Evolutionary conservation across 2,888 invertebrate genomes (phyloP).

Genomic region (Hyalella azteca): DNA sequence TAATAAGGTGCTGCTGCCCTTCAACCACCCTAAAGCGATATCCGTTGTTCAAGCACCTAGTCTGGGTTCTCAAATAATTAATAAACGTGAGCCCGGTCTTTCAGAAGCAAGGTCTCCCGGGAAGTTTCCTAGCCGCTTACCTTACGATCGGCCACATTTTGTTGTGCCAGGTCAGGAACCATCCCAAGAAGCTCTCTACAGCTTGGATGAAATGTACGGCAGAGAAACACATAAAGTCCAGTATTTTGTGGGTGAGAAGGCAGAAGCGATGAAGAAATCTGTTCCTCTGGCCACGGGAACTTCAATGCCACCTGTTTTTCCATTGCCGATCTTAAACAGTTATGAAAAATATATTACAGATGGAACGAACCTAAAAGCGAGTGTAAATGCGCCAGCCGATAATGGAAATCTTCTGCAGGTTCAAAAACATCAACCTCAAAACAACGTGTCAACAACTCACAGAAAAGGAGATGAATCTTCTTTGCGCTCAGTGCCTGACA

Average conservation of each 20-base stretch:
- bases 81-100: background rate
- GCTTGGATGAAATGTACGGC: background rate
- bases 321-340: background rate
- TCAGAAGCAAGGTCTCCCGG: background rate
- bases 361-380: background rate
- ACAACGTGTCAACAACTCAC: too few relatives aligned
- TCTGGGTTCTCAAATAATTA: background rate
- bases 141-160: background rate
- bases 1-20: background rate
- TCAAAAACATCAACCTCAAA: background rate
- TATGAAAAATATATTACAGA: background rate
- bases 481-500: background rate
- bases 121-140: background rate
- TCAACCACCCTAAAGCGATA: background rate
- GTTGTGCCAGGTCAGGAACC: background rate
- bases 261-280: background rate
- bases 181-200: background rate
- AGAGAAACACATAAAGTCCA: background rate
- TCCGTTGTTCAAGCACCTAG: background rate
- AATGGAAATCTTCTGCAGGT: background rate
- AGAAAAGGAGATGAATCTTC: background rate
- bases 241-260: slow-evolving; percentile 19
- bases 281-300: background rate
- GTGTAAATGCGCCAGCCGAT: background rate
- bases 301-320: background rate